Conservation (phyloP, 1,140 invertebrate genomes). For the Portunus trituberculatus region DNA sequence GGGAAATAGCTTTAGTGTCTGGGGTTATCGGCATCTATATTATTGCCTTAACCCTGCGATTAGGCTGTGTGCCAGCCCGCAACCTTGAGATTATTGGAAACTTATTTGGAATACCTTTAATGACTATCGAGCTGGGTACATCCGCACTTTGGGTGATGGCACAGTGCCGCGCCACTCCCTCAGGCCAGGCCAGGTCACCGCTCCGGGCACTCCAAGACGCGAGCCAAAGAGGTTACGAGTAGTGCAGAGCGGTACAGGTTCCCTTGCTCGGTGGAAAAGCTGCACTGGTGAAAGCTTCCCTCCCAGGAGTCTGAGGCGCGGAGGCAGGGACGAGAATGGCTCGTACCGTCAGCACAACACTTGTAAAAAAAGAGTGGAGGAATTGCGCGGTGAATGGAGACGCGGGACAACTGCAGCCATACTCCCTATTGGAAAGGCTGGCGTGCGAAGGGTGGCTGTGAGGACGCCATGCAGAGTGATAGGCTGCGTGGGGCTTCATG, state of each 20-base stretch:
- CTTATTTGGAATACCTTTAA: constrained; percentile 5
- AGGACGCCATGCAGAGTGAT: too few relatives aligned
- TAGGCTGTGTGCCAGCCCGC: background rate
- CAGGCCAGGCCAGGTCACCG: background rate
- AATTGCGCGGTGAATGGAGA: too few relatives aligned
- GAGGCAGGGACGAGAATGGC: too few relatives aligned
- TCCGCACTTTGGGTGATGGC: background rate
- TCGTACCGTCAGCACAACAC: too few relatives aligned
- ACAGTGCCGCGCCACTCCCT: background rate
- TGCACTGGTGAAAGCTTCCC: too few relatives aligned
- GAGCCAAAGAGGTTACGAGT: background rate
- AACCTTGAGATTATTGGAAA: constrained; percentile 23
- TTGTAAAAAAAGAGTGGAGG: too few relatives aligned
- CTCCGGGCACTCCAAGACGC: background rate
- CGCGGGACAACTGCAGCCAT: too few relatives aligned
- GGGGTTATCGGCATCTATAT: constrained; percentile 21
- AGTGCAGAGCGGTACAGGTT: too few relatives aligned
- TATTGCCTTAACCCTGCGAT: constrained; percentile 12
- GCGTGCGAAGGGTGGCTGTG: too few relatives aligned
- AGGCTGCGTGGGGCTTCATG: too few relatives aligned
- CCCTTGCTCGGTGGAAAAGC: too few relatives aligned
- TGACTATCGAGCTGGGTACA: background rate
- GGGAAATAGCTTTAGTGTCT: constrained; percentile 21
- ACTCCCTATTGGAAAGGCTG: too few relatives aligned
- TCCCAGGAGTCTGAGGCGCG: background rate